phyloP scores from a whole-genome alignment of 2,888 invertebrate species.

The Spodoptera picta region DNA sequence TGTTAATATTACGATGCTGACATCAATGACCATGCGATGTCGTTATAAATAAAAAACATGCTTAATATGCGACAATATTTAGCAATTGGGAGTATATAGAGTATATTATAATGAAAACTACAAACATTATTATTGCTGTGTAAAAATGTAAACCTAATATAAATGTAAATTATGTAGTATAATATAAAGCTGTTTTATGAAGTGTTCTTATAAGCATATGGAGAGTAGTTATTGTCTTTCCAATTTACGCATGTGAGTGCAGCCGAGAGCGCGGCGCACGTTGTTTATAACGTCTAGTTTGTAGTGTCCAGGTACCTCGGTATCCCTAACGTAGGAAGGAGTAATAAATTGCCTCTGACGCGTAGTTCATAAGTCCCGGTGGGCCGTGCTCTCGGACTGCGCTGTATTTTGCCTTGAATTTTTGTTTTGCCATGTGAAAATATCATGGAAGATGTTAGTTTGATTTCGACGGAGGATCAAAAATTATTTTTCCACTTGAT shows the following conservation, averaged over 20 bases:
- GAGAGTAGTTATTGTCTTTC: slow-evolving; percentile 74
- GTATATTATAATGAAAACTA: slow-evolving; percentile 85
- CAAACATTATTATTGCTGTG: slow-evolving; percentile 87
- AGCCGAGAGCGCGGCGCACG: slow-evolving; percentile 54
- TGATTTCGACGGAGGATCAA: slow-evolving; percentile 84
- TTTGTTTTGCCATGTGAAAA: slow-evolving; percentile 79
- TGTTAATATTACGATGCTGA: slow-evolving; percentile 70
- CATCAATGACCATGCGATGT: slow-evolving; percentile 79
- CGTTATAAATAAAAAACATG: slow-evolving; percentile 70
- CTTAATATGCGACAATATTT: slow-evolving; percentile 88
- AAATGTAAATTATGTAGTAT: slow-evolving; percentile 88
- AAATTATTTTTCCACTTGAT: slow-evolving; percentile 88
- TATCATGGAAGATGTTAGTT: slow-evolving; percentile 80
- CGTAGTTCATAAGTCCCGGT: slow-evolving; percentile 56
- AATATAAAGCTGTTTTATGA: slow-evolving; percentile 87
- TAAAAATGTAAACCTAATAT: slow-evolving; percentile 87
- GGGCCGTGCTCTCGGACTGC: slow-evolving; percentile 57
- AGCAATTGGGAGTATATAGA: slow-evolving; percentile 86
- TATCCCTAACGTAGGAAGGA: slow-evolving; percentile 37
- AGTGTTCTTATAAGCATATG: slow-evolving; percentile 87
- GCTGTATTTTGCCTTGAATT: slow-evolving; percentile 76
- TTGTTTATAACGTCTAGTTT: slow-evolving; percentile 55
- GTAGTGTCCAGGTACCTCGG: slow-evolving; percentile 46
- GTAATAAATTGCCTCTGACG: slow-evolving; percentile 58
- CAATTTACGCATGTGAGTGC: slow-evolving; percentile 57